Percentiles rank a stretch among this genome's conserved stretches.
Evolutionary conservation across 2,797 vertebrate genomes (phyloP).

Genomic region (Petrocephalus schoutedeni): DNA sequence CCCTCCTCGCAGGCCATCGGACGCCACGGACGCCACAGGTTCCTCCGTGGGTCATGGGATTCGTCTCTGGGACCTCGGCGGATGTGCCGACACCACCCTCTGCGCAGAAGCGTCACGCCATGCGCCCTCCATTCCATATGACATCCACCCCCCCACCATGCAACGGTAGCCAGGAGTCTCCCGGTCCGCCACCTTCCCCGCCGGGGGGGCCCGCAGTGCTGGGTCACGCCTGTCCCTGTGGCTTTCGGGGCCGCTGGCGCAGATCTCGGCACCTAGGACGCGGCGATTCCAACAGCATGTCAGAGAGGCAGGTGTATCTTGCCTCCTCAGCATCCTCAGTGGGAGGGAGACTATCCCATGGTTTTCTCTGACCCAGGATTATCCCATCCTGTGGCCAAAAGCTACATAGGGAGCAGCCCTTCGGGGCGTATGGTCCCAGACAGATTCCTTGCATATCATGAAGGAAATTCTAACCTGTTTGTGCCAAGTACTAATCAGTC

Average conservation of each 20-base stretch:
- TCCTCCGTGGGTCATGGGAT: background rate
- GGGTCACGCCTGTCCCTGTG: background rate
- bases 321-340: background rate
- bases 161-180: background rate
- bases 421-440: no score
- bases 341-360: background rate
- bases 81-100: background rate
- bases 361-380: background rate
- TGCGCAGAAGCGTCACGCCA: background rate
- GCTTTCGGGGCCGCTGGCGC: background rate
- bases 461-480: no score
- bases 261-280: background rate
- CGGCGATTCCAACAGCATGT: no score
- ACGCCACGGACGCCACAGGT: background rate
- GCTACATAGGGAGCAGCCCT: background rate
- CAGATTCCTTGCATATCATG: no score
- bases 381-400: background rate
- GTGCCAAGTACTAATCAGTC: background rate
- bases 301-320: no score
- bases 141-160: background rate
- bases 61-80: background rate
- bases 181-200: background rate
- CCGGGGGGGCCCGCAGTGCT: background rate
- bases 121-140: background rate
- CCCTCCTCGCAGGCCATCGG: background rate